Conservation (phyloP, 2,888 invertebrate genomes). For the Didymodactylos carnosus region DNA sequence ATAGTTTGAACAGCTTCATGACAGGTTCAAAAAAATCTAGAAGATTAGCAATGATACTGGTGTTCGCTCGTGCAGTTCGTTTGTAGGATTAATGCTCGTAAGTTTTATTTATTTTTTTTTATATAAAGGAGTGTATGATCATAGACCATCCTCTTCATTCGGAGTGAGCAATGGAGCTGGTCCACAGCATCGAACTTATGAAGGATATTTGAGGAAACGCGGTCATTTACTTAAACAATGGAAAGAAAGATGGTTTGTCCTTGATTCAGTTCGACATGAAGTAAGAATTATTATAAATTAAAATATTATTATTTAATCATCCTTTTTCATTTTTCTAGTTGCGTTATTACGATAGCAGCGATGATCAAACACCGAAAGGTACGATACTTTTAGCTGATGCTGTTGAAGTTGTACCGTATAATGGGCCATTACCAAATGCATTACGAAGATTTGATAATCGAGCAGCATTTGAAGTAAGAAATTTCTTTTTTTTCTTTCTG, state of each 20-base stretch:
- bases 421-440: background rate
- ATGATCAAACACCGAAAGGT: slow-evolving; percentile 80
- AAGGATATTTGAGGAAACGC: slow-evolving; percentile 77
- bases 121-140: background rate
- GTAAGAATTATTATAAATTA: slow-evolving; percentile 19
- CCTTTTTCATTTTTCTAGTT: slow-evolving; percentile 41
- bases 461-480: background rate
- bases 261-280: slow-evolving; percentile 81
- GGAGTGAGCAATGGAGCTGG: slow-evolving; percentile 27
- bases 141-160: background rate
- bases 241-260: slow-evolving; percentile 94
- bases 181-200: slow-evolving; percentile 68
- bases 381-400: slow-evolving; percentile 85
- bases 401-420: slow-evolving; percentile 53
- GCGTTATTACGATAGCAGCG: slow-evolving; percentile 79
- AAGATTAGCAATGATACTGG: too few species aligned
- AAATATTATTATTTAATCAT: background rate
- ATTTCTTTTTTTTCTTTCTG: background rate
- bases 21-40: too few species aligned
- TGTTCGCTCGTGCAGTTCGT: too few species aligned
- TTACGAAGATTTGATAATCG: background rate
- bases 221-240: slow-evolving; percentile 90
- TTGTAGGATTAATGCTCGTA: too few species aligned
- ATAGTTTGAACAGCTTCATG: too few species aligned
- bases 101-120: too few species aligned